Evolutionary conservation across 2,888 invertebrate genomes (phyloP).

Genomic region (Papilio demoleus): DNA sequence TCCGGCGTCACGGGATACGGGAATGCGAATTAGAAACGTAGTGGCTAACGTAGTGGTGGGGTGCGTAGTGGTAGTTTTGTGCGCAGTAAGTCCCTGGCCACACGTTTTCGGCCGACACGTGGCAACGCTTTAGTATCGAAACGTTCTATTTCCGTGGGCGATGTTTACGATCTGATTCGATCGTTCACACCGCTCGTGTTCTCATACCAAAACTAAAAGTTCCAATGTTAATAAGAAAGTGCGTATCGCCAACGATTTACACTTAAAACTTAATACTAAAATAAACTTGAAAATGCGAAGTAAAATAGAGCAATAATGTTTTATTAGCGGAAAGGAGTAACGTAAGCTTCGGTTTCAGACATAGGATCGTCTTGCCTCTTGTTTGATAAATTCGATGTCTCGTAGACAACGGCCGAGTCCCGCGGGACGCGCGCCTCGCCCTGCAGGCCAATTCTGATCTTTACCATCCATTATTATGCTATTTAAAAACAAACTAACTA

Average conservation of each 20-base stretch:
- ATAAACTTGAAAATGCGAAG: background rate
- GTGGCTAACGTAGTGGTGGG: background rate
- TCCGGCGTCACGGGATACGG: slow-evolving; percentile 28
- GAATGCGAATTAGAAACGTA: slow-evolving; percentile 28
- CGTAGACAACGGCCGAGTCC: slow-evolving; percentile 25
- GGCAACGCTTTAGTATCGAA: slow-evolving; percentile 51
- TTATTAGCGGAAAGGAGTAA: slow-evolving; percentile 23
- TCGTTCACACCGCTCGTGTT: slow-evolving; percentile 3
- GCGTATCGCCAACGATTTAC: no score
- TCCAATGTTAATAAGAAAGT: no score
- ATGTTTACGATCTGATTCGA: background rate
- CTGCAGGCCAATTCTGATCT: slow-evolving; percentile 28
- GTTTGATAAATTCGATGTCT: slow-evolving; percentile 34
- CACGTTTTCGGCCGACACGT: slow-evolving; percentile 52
- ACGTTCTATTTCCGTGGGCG: slow-evolving; percentile 55
- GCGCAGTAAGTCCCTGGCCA: slow-evolving; percentile 44
- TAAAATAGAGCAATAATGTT: slow-evolving; percentile 7
- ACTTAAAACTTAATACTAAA: background rate
- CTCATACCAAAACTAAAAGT: background rate
- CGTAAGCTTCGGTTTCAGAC: slow-evolving; percentile 17
- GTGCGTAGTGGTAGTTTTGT: slow-evolving; percentile 36
- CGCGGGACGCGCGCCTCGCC: slow-evolving; percentile 11
- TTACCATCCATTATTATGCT: slow-evolving; percentile 19
- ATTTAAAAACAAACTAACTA: slow-evolving; percentile 13
- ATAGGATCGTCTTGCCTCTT: slow-evolving; percentile 15